A percentile compares a stretch with the other conserved stretches of the same genome.
phyloP scores from a whole-genome alignment of 2,797 vertebrate genomes.

The Percopsis omiscomaycus region DNA sequence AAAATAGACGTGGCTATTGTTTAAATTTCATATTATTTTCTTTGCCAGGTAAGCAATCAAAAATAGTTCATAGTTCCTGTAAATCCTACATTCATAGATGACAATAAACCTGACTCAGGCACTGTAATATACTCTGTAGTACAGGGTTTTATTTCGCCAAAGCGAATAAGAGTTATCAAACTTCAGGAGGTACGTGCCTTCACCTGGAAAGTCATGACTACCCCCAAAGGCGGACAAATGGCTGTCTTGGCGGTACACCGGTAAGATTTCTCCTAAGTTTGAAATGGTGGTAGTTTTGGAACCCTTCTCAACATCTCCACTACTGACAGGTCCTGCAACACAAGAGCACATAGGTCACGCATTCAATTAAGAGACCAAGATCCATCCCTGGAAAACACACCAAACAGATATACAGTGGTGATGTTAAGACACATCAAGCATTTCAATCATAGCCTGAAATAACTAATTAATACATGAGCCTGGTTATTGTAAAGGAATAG shows the following conservation, averaged over 20 bases:
- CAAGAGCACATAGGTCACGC: slow-evolving; percentile 32
- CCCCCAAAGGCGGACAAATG: slow-evolving; percentile 90
- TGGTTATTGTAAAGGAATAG: too few species aligned
- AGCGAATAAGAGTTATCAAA: slow-evolving; percentile 99
- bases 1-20: slow-evolving; percentile 68
- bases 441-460: too few species aligned
- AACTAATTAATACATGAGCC: too few species aligned
- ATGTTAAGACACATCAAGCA: neutral
- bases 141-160: slow-evolving; percentile 96
- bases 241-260: slow-evolving; percentile 93
- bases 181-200: slow-evolving; percentile 95
- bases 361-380: slow-evolving; percentile 28
- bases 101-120: slow-evolving; percentile 75
- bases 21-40: slow-evolving; percentile 39
- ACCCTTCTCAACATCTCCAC: slow-evolving; percentile 93
- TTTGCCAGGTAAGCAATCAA: slow-evolving; percentile 58
- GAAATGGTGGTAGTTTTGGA: slow-evolving; percentile 82
- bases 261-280: slow-evolving; percentile 89
- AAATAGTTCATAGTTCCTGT: slow-evolving; percentile 69
- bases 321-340: slow-evolving; percentile 81
- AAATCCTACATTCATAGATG: slow-evolving; percentile 65
- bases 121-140: slow-evolving; percentile 95
- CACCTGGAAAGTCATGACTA: slow-evolving; percentile 94
- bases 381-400: slow-evolving; percentile 2
- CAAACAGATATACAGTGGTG: neutral